These are phyloP conservation scores for Anas platyrhynchos DNA, from an alignment of 2,113 vertebrate genomes.

Conservation along the genomic window DNA sequence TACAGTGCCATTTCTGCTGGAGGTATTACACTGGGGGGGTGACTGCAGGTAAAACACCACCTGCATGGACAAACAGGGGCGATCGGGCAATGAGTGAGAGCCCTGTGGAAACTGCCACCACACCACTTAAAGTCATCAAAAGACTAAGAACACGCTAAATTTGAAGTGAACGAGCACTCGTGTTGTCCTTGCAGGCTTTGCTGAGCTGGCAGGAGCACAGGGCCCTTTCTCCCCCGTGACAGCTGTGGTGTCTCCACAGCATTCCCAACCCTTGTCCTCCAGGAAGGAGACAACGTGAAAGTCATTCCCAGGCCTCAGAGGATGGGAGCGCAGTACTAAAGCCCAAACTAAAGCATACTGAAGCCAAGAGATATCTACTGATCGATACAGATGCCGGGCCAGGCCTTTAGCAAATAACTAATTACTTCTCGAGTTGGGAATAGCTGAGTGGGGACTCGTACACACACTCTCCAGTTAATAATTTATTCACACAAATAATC, in stretches of 20 bases:
- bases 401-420: not conserved
- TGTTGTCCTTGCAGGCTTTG: not conserved
- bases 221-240: not conserved
- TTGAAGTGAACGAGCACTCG: not conserved
- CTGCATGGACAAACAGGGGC: not conserved
- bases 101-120: not conserved
- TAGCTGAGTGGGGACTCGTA: not conserved
- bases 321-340: not conserved
- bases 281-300: not conserved
- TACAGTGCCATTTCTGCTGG: not conserved
- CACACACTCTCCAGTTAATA: not conserved
- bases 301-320: not conserved
- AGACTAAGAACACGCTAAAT: not conserved
- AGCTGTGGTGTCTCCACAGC: not conserved
- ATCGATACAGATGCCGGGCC: not conserved
- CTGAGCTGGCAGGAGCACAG: not conserved
- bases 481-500: not conserved
- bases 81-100: not conserved
- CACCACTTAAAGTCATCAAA: not conserved
- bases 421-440: not conserved
- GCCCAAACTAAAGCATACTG: not conserved
- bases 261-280: not conserved
- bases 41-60: not conserved
- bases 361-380: not conserved
- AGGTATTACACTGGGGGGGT: not conserved